Evolutionary conservation across 2,113 vertebrate species (phyloP).

Genomic region (Microcebus griseorufus): DNA sequence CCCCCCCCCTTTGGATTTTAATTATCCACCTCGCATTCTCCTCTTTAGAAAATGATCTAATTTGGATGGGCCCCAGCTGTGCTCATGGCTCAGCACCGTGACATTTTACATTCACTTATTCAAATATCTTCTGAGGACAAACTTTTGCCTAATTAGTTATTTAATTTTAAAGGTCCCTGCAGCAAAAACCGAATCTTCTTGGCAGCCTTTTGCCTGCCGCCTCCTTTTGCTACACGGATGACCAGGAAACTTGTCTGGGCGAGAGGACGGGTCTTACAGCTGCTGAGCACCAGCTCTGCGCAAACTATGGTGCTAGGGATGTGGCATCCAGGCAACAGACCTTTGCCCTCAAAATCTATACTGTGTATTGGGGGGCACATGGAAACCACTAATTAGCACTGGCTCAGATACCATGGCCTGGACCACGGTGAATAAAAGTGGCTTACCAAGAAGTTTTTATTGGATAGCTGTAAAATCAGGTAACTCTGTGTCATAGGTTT

Average conservation of each 20-base stretch:
- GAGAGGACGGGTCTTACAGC: background rate
- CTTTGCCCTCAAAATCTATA: background rate
- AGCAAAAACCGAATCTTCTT: background rate
- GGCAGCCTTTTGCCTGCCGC: background rate
- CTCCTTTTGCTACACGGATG: background rate
- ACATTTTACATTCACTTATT: background rate
- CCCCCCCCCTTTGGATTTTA: rapidly evolving
- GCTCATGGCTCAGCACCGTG: background rate
- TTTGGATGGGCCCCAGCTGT: background rate
- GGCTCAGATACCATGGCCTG: background rate
- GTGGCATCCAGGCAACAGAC: background rate
- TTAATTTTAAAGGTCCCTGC: background rate
- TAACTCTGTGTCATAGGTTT: background rate
- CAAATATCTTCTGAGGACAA: background rate
- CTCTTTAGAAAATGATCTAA: constrained; percentile 11
- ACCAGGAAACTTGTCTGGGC: background rate
- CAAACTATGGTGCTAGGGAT: background rate
- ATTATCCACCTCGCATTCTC: background rate
- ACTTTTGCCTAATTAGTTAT: background rate
- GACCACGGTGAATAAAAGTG: background rate
- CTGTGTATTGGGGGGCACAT: background rate
- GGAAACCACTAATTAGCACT: background rate
- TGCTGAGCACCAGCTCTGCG: background rate
- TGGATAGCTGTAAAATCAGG: background rate
- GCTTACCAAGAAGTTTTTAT: background rate